These are phyloP conservation scores for Colius striatus DNA, from an alignment of 2,113 vertebrate genomes.

Conservation along the genomic window DNA sequence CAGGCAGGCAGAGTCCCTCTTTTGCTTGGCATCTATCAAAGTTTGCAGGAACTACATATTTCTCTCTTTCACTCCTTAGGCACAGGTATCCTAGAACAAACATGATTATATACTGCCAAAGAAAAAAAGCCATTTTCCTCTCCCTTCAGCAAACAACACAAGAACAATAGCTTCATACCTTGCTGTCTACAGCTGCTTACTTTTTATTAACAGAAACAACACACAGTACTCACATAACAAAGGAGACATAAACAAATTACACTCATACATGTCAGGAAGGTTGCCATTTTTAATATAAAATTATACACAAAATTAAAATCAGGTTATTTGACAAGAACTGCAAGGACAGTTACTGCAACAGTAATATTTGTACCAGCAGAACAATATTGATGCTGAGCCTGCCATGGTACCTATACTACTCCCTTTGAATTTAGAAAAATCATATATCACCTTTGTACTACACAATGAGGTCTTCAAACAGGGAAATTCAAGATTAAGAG, in stretches of 20 bases:
- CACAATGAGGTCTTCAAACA: background rate
- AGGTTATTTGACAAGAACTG: background rate
- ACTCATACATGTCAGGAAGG: background rate
- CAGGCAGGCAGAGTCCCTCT: background rate
- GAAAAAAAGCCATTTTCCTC: background rate
- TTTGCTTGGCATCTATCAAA: background rate
- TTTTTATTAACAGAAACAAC: background rate
- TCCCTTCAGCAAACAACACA: background rate
- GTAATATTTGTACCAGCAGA: background rate
- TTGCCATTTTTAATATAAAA: background rate
- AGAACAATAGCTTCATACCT: background rate
- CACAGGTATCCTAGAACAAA: background rate
- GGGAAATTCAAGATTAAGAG: background rate
- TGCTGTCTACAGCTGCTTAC: background rate
- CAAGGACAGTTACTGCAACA: background rate
- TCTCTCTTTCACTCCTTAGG: background rate
- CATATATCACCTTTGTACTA: background rate
- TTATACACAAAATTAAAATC: background rate
- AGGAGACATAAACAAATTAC: background rate
- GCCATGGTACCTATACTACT: background rate
- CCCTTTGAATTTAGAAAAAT: background rate
- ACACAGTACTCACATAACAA: background rate
- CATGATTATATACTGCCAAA: background rate
- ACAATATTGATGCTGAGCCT: background rate
- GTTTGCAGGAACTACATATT: background rate